A percentile compares a stretch with the other conserved stretches of the same genome.
Conservation (phyloP, 2,888 invertebrate genomes). For the Ecliptopera silaceata region DNA sequence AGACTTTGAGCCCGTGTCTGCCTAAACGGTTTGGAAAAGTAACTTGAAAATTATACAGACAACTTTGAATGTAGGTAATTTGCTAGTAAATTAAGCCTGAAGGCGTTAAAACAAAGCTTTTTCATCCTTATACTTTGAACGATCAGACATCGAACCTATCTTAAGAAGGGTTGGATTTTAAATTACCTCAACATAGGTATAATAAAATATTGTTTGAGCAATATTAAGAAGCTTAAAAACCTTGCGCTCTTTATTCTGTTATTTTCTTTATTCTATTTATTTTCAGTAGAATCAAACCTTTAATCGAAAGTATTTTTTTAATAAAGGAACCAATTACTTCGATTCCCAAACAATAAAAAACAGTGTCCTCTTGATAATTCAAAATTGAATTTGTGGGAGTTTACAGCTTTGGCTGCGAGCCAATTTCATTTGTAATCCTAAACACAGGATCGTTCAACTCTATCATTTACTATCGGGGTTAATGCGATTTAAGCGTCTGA, state of each 20-base stretch:
- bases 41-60: conserved; percentile 37
- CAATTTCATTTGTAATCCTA: conserved; percentile 14
- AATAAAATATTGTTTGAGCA: conserved; percentile 34
- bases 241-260: conserved; percentile 17
- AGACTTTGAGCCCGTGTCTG: neutral
- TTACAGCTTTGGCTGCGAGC: conserved; percentile 9
- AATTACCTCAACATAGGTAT: conserved; percentile 20
- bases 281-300: conserved; percentile 3
- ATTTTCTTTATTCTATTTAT: neutral
- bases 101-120: conserved; percentile 28
- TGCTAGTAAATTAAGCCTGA: conserved; percentile 28
- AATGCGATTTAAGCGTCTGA: neutral
- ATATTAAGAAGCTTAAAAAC: conserved; percentile 44
- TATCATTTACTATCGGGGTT: neutral
- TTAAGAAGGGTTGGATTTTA: conserved; percentile 39
- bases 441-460: neutral
- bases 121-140: conserved; percentile 38
- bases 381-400: conserved; percentile 12
- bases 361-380: neutral
- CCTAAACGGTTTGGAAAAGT: conserved; percentile 27
- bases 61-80: conserved; percentile 29
- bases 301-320: conserved; percentile 15
- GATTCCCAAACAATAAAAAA: conserved; percentile 1
- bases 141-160: conserved; percentile 35
- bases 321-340: conserved; percentile 5